Percentiles rank a stretch among this genome's conserved stretches.
Conservation (phyloP, 1,140 invertebrate genomes). For the Coelopa frigida region DNA sequence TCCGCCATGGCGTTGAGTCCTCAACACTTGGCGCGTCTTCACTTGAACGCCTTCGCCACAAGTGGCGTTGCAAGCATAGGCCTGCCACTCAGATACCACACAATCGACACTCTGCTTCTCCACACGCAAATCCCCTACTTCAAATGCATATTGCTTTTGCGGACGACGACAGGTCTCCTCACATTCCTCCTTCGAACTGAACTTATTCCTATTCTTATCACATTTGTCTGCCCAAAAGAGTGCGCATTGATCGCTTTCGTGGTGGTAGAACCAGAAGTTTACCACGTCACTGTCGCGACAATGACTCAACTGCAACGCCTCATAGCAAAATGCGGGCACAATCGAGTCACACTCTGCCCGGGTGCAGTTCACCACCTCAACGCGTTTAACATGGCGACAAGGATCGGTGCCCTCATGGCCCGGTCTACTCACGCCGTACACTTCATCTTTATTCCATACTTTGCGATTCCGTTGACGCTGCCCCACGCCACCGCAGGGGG, state of each 20-base stretch:
- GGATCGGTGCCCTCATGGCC: slow-evolving; percentile 38
- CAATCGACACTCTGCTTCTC: slow-evolving; percentile 49
- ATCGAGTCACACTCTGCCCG: slow-evolving; percentile 51
- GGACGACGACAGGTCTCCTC: slow-evolving; percentile 40
- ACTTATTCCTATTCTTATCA: slow-evolving; percentile 68
- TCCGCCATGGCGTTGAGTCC: slow-evolving; percentile 59
- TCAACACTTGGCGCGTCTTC: slow-evolving; percentile 46
- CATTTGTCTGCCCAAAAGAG: slow-evolving; percentile 72
- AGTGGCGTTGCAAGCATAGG: slow-evolving; percentile 53
- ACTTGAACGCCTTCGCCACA: slow-evolving; percentile 53
- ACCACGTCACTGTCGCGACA: slow-evolving; percentile 57
- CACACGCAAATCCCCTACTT: slow-evolving; percentile 21
- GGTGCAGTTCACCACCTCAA: slow-evolving; percentile 47
- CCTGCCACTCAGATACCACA: slow-evolving; percentile 55
- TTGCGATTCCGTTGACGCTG: slow-evolving; percentile 29
- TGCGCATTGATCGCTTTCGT: slow-evolving; percentile 54
- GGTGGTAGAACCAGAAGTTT: slow-evolving; percentile 66
- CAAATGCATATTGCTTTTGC: slow-evolving; percentile 27
- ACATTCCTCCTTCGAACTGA: slow-evolving; percentile 48
- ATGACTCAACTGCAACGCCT: slow-evolving; percentile 48
- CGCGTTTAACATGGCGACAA: slow-evolving; percentile 38
- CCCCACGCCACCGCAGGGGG: slow-evolving; percentile 50
- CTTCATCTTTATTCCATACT: slow-evolving; percentile 41
- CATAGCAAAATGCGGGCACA: slow-evolving; percentile 36
- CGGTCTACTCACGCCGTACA: slow-evolving; percentile 27